Evolutionary conservation across 2,888 invertebrate species (phyloP).

Genomic region (Meandrusa payeni): DNA sequence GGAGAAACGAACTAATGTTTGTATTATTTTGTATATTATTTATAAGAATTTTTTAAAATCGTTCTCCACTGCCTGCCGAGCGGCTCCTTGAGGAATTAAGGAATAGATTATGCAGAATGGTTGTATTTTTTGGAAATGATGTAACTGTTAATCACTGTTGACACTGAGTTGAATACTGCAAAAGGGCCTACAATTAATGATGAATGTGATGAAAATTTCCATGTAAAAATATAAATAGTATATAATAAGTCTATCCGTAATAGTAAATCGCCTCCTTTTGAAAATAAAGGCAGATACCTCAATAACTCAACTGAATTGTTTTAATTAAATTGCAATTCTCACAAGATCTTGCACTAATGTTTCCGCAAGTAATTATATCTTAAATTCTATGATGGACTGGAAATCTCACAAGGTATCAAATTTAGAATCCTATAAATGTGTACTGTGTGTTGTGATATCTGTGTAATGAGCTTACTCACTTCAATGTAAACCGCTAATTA

Average conservation of each 20-base stretch:
- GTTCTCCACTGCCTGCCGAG: constrained; percentile 49
- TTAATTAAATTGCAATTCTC: constrained; percentile 44
- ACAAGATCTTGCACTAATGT: neutral
- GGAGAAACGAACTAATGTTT: constrained; percentile 67
- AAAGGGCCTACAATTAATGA: constrained; percentile 75
- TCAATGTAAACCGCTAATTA: no score
- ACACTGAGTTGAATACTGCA: constrained; percentile 69
- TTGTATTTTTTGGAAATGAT: constrained; percentile 76
- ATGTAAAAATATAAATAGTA: constrained; percentile 80
- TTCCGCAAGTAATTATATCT: no score
- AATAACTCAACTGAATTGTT: constrained; percentile 66
- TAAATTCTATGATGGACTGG: no score
- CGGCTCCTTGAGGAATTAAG: constrained; percentile 52
- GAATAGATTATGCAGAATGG: constrained; percentile 66
- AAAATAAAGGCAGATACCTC: constrained; percentile 79
- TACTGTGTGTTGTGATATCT: no score
- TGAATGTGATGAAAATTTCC: constrained; percentile 79
- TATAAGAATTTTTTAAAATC: constrained; percentile 70
- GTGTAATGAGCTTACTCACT: no score
- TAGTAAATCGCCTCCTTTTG: constrained; percentile 77
- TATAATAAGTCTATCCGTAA: constrained; percentile 75
- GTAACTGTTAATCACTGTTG: constrained; percentile 58
- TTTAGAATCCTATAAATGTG: no score
- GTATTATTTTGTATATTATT: constrained; percentile 81
- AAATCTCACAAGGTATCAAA: no score